Percentiles rank a stretch among this genome's conserved stretches.
Conservation (phyloP, 2,113 vertebrate species). For the Phylloscopus whistleri region DNA sequence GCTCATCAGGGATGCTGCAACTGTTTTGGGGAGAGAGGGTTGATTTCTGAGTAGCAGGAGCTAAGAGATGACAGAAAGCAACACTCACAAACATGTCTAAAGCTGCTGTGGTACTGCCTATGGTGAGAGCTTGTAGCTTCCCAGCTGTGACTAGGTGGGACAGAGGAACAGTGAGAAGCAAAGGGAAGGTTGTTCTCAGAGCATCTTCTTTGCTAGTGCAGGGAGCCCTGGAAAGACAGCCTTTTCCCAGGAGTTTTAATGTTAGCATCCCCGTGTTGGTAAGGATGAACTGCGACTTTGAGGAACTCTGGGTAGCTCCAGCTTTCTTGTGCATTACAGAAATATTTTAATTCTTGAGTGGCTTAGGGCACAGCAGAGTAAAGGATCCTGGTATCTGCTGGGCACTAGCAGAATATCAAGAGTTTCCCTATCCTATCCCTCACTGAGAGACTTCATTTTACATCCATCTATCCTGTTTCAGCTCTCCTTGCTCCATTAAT, state of each 20-base stretch:
- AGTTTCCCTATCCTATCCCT: not conserved
- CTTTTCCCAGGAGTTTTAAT: not conserved
- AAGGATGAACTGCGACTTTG: not conserved
- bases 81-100: not conserved
- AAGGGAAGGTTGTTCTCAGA: not conserved
- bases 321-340: not conserved
- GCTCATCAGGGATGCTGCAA: not conserved
- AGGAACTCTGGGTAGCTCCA: not conserved
- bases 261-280: accelerated
- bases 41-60: not conserved
- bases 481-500: not conserved
- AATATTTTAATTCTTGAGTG: not conserved
- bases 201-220: not conserved
- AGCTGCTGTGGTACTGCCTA: not conserved
- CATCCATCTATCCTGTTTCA: not conserved
- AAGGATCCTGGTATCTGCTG: not conserved
- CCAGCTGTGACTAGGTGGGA: not conserved
- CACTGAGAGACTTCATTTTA: not conserved
- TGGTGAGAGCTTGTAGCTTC: not conserved
- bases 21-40: not conserved
- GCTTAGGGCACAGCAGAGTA: not conserved
- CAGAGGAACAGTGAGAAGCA: not conserved
- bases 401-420: not conserved
- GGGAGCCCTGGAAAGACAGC: not conserved
- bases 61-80: not conserved